phyloP scores from a whole-genome alignment of 2,888 invertebrate genomes.

The Microplitis manilae region DNA sequence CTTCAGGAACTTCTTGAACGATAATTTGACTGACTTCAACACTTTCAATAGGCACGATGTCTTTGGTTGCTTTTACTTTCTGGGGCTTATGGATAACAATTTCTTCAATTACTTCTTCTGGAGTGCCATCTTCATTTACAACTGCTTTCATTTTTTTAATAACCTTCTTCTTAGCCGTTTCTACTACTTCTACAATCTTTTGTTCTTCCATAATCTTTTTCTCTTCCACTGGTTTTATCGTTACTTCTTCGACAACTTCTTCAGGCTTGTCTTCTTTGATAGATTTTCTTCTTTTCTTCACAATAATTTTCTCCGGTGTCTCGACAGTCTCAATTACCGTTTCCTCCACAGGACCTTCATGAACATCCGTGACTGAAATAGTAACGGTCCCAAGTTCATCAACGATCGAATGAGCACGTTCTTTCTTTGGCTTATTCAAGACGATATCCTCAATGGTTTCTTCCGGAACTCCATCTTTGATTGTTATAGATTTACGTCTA shows the following conservation, averaged over 20 bases:
- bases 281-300: slow-evolving; percentile 49
- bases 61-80: slow-evolving; percentile 48
- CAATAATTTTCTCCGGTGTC: slow-evolving; percentile 47
- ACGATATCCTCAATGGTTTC: slow-evolving; percentile 58
- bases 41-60: slow-evolving; percentile 48
- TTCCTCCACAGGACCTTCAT: slow-evolving; percentile 55
- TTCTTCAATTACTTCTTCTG: slow-evolving; percentile 59
- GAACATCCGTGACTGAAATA: slow-evolving; percentile 48
- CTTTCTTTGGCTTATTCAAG: slow-evolving; percentile 52
- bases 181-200: slow-evolving; percentile 56
- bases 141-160: slow-evolving; percentile 54
- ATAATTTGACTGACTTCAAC: slow-evolving; percentile 53
- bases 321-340: slow-evolving; percentile 50
- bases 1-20: slow-evolving; percentile 49
- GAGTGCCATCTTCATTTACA: slow-evolving; percentile 48
- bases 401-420: slow-evolving; percentile 50
- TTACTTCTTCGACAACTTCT: slow-evolving; percentile 51
- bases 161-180: slow-evolving; percentile 50
- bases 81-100: slow-evolving; percentile 62
- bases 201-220: slow-evolving; percentile 47
- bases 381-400: slow-evolving; percentile 66
- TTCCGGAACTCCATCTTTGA: slow-evolving; percentile 56
- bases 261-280: slow-evolving; percentile 49
- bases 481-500: slow-evolving; percentile 52
- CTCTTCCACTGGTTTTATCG: slow-evolving; percentile 49